Evolutionary conservation across 1,140 invertebrate genomes (phyloP).

Genomic region (Amphibalanus amphitrite): DNA sequence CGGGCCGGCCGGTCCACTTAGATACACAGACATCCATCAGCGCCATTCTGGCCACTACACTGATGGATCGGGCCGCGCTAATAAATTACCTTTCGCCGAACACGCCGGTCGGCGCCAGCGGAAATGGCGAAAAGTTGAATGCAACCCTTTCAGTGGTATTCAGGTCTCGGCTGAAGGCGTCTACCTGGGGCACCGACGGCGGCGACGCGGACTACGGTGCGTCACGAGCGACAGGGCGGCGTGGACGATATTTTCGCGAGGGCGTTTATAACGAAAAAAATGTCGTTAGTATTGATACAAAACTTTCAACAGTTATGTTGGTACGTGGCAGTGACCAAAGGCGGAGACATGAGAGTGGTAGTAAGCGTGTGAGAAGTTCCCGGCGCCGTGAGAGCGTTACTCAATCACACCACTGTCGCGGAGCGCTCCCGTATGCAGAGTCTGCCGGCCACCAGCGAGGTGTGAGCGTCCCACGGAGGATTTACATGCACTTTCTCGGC

Average conservation of each 20-base stretch:
- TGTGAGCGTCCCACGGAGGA: neutral
- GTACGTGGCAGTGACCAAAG: too few species aligned
- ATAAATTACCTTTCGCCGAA: slow-evolving; percentile 1
- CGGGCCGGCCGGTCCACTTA: neutral
- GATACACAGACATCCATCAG: neutral
- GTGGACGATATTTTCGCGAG: too few species aligned
- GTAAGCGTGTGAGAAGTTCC: neutral
- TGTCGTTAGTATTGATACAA: too few species aligned
- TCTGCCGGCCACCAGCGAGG: too few species aligned
- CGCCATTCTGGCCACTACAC: neutral
- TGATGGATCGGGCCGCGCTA: neutral
- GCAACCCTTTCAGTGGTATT: neutral
- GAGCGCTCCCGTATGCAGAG: neutral
- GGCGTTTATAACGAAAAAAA: too few species aligned
- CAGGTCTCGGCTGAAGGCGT: neutral
- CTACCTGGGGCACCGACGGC: neutral
- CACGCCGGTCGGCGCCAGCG: too few species aligned
- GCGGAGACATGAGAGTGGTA: neutral
- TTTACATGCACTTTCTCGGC: neutral
- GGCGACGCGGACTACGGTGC: too few species aligned
- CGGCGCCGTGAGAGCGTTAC: neutral
- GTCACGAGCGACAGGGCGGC: too few species aligned
- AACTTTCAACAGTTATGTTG: too few species aligned
- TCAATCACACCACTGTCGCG: neutral
- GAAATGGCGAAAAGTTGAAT: neutral